phyloP scores from a whole-genome alignment of 2,113 vertebrate genomes.

The Mustela nigripes region DNA sequence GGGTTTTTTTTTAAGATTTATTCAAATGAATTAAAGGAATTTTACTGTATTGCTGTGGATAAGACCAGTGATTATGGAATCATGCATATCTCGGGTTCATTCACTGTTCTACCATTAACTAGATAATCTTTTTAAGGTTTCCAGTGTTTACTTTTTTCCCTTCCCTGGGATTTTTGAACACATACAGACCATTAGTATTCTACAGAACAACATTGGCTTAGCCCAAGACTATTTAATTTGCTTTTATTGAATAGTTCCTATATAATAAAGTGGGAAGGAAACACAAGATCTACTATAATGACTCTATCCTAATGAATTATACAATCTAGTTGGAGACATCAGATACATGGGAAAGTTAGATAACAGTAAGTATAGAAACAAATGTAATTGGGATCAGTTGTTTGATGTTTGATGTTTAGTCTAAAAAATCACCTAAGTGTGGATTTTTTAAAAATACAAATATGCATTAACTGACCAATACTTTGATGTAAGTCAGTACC shows the following conservation, averaged over 20 bases:
- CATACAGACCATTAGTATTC: fast-evolving
- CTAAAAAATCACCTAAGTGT: not conserved
- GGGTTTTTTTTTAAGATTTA: not conserved
- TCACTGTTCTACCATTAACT: not conserved
- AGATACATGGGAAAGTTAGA: not conserved
- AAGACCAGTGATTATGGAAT: not conserved
- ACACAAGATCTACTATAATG: not conserved
- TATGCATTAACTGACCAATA: not conserved
- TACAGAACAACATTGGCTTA: not conserved
- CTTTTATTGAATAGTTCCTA: not conserved
- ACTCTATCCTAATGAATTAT: not conserved
- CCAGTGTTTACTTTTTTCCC: not conserved
- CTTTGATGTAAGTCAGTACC: not conserved
- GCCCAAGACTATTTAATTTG: not conserved
- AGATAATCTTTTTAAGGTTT: not conserved
- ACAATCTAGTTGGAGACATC: not conserved
- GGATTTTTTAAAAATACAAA: not conserved
- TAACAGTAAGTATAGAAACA: not conserved
- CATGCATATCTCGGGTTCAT: not conserved
- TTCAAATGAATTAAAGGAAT: not conserved
- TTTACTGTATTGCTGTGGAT: not conserved
- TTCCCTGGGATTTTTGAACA: not conserved
- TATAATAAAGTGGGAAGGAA: not conserved
- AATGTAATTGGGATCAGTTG: not conserved
- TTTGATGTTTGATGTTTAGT: not conserved